These are phyloP conservation scores for Orchesella flavescens DNA, from an alignment of 2,888 invertebrate genomes.

Conservation along the genomic window DNA sequence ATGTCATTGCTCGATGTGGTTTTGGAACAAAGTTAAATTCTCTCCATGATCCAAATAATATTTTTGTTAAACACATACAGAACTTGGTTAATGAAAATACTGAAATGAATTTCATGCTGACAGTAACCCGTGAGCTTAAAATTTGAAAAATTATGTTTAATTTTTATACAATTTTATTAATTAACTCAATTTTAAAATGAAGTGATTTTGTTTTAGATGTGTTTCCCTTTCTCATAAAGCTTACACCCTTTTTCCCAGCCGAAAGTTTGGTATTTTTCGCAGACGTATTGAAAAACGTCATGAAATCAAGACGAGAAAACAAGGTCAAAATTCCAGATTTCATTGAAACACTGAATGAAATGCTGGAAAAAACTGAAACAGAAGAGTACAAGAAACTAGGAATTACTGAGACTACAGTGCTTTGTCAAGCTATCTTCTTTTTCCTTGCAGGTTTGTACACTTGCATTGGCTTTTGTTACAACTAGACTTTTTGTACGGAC, in stretches of 20 bases:
- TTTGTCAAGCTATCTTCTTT: conserved; percentile 60
- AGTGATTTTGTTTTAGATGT: conserved; percentile 42
- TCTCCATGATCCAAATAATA: conserved; percentile 58
- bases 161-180: too few relatives aligned
- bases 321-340: conserved; percentile 59
- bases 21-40: conserved; percentile 64
- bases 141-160: too few relatives aligned
- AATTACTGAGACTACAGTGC: conserved; percentile 57
- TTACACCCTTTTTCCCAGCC: conserved; percentile 57
- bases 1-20: conserved; percentile 63
- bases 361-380: conserved; percentile 53
- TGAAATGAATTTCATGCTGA: conserved; percentile 47
- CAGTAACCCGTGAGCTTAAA: conserved; percentile 51
- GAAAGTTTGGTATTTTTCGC: conserved; percentile 44
- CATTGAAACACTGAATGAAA: conserved; percentile 63
- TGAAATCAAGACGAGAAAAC: conserved; percentile 37
- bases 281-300: conserved; percentile 42
- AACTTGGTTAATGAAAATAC: conserved; percentile 29
- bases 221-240: conserved; percentile 39
- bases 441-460: conserved; percentile 43
- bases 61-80: conserved; percentile 43
- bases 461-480: too few relatives aligned
- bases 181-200: too few relatives aligned
- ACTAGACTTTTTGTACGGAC: neutral
- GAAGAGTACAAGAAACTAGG: conserved; percentile 57